Evolutionary conservation across 2,888 invertebrate species (phyloP), one percentile per base, ranked within the genome.

Genomic region (Drosophila rubida): DNA sequence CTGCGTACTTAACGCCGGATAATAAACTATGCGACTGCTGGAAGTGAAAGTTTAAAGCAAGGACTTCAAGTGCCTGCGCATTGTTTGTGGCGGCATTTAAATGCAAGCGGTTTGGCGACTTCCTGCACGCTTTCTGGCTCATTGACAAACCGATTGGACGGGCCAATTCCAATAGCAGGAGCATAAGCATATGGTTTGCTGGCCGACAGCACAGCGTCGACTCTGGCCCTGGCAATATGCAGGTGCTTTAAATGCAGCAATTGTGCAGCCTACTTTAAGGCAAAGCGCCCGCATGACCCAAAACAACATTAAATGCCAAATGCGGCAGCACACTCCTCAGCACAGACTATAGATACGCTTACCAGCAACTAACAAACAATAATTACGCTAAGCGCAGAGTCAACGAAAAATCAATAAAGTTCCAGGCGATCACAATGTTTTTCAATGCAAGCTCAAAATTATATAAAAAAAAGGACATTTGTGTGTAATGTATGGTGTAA

Each of bases 201-300:
- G n/a, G 2, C 51, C 19, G 5, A 51, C 27, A n/a, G n/a, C n/a
- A n/a, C n/a, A n/a, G n/a, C n/a, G 6, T 32, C 23, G n/a, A 27
- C 27, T 30, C 16, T 14, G 41, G 19, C 16, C 41, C 5, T 81
- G 69, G 37, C 65, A 72, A 65, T 63, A 62, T 83, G 70, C 69
- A 58, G 69, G 69, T 68, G 59, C 45, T 75, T 63, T 70, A 49
- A 70, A 58, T 67, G 71, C 64, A 61, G 53, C 45, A 46, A 57
- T 42, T 75, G 62, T 65, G 70, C 71, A 74, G 77, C 55, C 76
- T 70, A 79, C 65, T 69, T 84, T 69, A 61, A 59, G 65, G 53
- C 53, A 46, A 55, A 61, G 32, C 37, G 53, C 75, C 74, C 69
- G 48, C 69, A 72, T 69, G 14, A 42, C n/a, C 39, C 30, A 19